Evolutionary conservation across 1,140 invertebrate genomes (phyloP).

Genomic region (Pseudachorutes palmiensis): DNA sequence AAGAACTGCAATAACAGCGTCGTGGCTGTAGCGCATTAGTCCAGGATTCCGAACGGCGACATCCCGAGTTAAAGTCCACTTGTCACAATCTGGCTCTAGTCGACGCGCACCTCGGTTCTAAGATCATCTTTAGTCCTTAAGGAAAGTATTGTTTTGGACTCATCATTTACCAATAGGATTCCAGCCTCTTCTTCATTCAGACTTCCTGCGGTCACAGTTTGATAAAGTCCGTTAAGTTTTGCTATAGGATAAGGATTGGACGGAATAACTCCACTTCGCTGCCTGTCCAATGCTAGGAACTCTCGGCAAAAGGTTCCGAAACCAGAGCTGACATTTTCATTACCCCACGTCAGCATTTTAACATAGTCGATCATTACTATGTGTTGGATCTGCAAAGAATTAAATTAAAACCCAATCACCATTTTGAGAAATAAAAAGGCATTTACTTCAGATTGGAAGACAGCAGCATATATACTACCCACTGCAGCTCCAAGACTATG

Average conservation of each 20-base stretch:
- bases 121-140: too few species aligned
- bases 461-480: background rate
- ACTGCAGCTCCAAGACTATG: background rate
- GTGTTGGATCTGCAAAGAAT: background rate
- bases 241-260: background rate
- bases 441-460: background rate
- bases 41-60: background rate
- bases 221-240: background rate
- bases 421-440: background rate
- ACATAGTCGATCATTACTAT: slow-evolving; percentile 1
- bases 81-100: background rate
- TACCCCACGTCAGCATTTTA: background rate
- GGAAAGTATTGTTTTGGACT: background rate
- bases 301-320: background rate
- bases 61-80: slow-evolving; percentile 6
- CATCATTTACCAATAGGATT: slow-evolving; percentile 1
- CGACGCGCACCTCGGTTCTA: background rate
- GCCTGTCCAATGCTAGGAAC: background rate
- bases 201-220: background rate
- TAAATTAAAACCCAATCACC: background rate
- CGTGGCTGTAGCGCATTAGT: background rate
- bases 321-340: background rate
- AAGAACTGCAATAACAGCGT: background rate
- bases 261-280: background rate
- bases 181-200: background rate